These are phyloP conservation scores for Ochotona princeps DNA, from an alignment of 2,113 vertebrate species.

Conservation along the genomic window DNA sequence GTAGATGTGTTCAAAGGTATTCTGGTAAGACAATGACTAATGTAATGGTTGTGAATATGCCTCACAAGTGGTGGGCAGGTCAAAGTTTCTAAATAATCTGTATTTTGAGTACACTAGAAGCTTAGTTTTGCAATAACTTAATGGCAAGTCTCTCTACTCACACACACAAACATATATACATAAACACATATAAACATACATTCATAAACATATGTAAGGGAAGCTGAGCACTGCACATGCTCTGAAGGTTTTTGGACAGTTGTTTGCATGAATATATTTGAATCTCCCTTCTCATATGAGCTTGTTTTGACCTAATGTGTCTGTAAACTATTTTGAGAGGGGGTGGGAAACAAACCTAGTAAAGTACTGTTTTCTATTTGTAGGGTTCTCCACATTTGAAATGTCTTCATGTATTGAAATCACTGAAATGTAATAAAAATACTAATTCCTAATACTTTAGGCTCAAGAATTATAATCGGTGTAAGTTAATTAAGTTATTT, in stretches of 20 bases:
- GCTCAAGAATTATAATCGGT: conserved; percentile 7
- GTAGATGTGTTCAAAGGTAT: conserved; percentile 4
- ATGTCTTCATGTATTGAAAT: neutral
- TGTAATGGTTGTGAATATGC: neutral
- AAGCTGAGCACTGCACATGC: neutral
- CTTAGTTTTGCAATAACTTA: conserved; percentile 43
- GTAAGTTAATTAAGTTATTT: conserved; percentile 47
- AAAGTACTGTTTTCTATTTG: conserved; percentile 30
- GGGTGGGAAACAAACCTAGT: neutral
- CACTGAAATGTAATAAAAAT: neutral
- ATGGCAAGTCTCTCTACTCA: neutral
- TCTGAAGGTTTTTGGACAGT: neutral
- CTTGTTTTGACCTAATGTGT: conserved; percentile 16
- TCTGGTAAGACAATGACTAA: conserved; percentile 13
- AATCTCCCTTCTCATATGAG: conserved; percentile 5
- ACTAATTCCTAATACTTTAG: conserved; percentile 23
- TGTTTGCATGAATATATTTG: neutral
- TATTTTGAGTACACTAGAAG: conserved; percentile 24
- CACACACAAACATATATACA: no score
- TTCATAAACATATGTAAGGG: neutral
- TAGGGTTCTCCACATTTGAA: conserved; percentile 49
- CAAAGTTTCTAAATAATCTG: neutral
- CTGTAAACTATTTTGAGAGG: neutral
- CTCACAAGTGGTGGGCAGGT: neutral
- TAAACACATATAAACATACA: no score